Evolutionary conservation across 1,140 invertebrate species (phyloP).

Genomic region (Drosophila saltans): DNA sequence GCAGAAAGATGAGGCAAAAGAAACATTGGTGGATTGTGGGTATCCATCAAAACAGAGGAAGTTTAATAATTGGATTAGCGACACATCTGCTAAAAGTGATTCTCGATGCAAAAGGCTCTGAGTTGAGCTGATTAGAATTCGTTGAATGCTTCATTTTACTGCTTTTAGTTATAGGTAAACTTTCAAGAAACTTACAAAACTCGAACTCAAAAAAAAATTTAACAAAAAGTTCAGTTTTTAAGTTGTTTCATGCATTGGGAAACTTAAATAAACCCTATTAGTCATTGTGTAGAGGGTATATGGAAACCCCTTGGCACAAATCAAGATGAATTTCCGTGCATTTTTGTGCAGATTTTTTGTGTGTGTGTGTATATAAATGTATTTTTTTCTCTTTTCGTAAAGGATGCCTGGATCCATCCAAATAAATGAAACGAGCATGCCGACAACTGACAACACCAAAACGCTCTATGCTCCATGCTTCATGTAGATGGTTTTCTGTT

Average conservation of each 20-base stretch:
- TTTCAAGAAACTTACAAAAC: too few species aligned
- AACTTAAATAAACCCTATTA: constrained; percentile 28
- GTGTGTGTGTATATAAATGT: constrained; percentile 15
- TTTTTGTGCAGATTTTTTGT: constrained; percentile 69
- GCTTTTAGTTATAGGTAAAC: too few species aligned
- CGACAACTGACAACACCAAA: constrained; percentile 31
- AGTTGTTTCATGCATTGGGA: not conserved
- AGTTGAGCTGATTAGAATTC: too few species aligned
- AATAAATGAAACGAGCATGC: constrained; percentile 41
- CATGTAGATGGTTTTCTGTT: constrained; percentile 30
- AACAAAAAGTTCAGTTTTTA: too few species aligned
- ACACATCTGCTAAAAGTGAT: too few species aligned
- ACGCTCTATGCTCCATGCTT: constrained; percentile 30
- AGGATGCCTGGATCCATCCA: constrained; percentile 15
- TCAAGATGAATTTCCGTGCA: constrained; percentile 80
- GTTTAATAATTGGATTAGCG: too few species aligned
- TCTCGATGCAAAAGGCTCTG: too few species aligned
- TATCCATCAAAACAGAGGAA: too few species aligned
- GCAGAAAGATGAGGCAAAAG: too few species aligned
- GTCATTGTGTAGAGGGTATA: not conserved
- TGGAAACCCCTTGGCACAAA: constrained; percentile 67
- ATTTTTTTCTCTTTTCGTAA: constrained; percentile 34
- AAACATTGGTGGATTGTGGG: too few species aligned
- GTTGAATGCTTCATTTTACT: too few species aligned
- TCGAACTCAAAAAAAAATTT: too few species aligned